phyloP scores from a whole-genome alignment of 2,797 vertebrate genomes.

The Sebastes matsubarae region DNA sequence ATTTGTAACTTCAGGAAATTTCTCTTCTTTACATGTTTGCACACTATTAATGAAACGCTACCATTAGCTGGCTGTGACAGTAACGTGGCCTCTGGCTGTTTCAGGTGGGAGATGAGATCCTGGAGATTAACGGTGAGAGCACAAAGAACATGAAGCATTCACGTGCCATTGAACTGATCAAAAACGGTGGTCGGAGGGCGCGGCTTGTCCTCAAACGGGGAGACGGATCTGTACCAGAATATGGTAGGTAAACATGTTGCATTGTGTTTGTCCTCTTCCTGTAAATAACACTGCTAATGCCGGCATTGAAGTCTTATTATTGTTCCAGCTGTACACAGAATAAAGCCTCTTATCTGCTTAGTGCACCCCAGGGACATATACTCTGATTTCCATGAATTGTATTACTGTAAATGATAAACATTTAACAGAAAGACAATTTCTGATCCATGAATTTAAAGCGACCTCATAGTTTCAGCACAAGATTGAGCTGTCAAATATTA shows the following conservation, averaged over 20 bases:
- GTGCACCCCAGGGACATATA: neutral
- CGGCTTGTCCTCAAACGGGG: slow-evolving; percentile 97
- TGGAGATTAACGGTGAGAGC: slow-evolving; percentile 98
- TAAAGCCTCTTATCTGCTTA: slow-evolving; percentile 12
- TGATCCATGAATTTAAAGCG: slow-evolving; percentile 5
- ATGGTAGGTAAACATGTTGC: slow-evolving; percentile 90
- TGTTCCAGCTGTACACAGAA: neutral
- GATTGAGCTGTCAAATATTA: slow-evolving; percentile 3
- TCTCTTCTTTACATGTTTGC: neutral
- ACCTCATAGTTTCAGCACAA: neutral
- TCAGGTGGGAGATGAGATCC: slow-evolving; percentile 97
- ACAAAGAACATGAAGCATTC: slow-evolving; percentile 99
- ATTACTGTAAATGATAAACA: neutral
- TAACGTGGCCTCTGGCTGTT: slow-evolving; percentile 6
- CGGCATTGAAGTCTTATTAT: neutral
- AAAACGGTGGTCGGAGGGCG: slow-evolving; percentile 95
- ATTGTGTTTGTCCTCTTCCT: neutral
- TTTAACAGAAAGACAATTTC: neutral
- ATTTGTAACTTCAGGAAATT: neutral
- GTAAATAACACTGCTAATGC: slow-evolving; percentile 14
- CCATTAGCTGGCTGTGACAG: neutral
- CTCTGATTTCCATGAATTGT: neutral
- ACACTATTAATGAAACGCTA: neutral
- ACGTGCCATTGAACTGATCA: slow-evolving; percentile 99
- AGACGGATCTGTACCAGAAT: slow-evolving; percentile 98